Evolutionary conservation across 2,888 invertebrate species (phyloP).

Genomic region (Erynnis tages): DNA sequence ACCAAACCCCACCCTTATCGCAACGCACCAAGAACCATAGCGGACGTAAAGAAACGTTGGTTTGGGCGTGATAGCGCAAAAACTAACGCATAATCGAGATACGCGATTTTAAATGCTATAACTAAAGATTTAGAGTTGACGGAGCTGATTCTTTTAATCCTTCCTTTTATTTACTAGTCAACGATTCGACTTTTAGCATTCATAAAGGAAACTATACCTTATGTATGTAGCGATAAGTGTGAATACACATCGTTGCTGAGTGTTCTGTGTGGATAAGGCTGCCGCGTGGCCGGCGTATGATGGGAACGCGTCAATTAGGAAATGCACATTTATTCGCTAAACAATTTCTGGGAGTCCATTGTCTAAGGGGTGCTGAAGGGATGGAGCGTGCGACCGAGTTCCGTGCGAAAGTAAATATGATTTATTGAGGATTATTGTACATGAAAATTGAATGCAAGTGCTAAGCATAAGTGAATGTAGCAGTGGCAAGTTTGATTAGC

Average conservation of each 20-base stretch:
- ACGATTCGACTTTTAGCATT: neutral
- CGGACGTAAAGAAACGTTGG: conserved; percentile 14
- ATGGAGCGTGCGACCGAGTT: conserved; percentile 23
- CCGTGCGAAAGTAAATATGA: conserved; percentile 24
- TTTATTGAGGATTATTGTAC: conserved; percentile 24
- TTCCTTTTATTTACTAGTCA: conserved; percentile 17
- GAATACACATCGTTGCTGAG: conserved; percentile 26
- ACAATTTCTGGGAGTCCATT: conserved; percentile 48
- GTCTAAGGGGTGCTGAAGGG: conserved; percentile 42
- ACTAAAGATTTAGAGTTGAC: conserved; percentile 6
- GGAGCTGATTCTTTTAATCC: conserved; percentile 17
- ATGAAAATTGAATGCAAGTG: conserved; percentile 5
- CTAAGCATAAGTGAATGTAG: conserved; percentile 29
- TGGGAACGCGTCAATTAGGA: conserved; percentile 74
- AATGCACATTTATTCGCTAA: conserved; percentile 66
- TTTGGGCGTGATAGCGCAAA: conserved; percentile 2
- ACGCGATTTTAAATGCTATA: conserved; percentile 35
- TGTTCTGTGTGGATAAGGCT: conserved; percentile 43
- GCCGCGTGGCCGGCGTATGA: conserved; percentile 74
- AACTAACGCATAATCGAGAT: neutral
- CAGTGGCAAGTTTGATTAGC: too few relatives aligned
- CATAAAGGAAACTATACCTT: conserved; percentile 17
- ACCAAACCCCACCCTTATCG: conserved; percentile 36
- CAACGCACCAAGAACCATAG: conserved; percentile 18
- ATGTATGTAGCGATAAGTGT: conserved; percentile 31